These are phyloP conservation scores for Phorcus lineatus DNA, from an alignment of 2,888 invertebrate species.

Conservation along the genomic window DNA sequence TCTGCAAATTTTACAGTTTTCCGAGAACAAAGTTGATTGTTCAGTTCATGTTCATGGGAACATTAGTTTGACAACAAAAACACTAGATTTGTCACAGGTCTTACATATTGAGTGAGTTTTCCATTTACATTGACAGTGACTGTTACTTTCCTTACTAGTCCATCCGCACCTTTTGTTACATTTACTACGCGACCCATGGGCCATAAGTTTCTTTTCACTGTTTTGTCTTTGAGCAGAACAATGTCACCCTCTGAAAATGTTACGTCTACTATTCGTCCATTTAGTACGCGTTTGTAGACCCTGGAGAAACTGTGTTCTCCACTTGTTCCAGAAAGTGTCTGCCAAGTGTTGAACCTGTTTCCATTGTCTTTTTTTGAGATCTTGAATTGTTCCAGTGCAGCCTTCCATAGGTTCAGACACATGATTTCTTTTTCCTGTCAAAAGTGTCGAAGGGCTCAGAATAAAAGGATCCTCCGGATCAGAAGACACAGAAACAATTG, in stretches of 20 bases:
- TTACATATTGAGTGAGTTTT: no score
- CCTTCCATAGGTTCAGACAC: no score
- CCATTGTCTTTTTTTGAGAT: conserved; percentile 9
- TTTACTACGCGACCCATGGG: conserved; percentile 29
- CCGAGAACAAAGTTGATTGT: no score
- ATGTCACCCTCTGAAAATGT: conserved; percentile 31
- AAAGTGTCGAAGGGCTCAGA: background rate
- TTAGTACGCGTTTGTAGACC: conserved; percentile 31
- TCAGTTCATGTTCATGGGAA: no score
- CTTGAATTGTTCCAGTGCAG: no score
- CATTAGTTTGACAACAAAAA: no score
- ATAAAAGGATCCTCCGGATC: background rate
- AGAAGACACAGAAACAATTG: background rate
- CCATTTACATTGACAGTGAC: no score
- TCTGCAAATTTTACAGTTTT: no score
- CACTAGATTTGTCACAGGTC: no score
- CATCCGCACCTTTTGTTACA: no score
- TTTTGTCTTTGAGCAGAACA: conserved; percentile 30
- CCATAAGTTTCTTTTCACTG: conserved; percentile 30
- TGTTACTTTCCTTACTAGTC: no score
- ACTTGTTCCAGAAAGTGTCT: conserved; percentile 35
- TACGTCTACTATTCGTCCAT: conserved; percentile 25
- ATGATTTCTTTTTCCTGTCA: no score
- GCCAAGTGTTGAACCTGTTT: conserved; percentile 33
- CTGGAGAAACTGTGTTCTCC: conserved; percentile 32